Conservation (phyloP, 1,140 invertebrate species). For the Drosophila grimshawi region DNA sequence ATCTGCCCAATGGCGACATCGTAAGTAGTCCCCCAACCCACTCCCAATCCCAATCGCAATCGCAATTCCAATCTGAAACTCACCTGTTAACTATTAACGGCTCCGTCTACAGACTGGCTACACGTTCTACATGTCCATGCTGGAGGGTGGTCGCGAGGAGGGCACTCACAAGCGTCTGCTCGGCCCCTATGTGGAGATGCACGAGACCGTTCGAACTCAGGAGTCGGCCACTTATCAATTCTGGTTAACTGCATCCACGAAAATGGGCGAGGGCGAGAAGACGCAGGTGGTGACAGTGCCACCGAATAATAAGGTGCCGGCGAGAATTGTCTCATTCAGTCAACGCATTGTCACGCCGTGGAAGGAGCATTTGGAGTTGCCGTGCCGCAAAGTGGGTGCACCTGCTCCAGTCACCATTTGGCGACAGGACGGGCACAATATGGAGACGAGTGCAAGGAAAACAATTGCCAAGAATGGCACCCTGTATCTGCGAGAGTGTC, state of each 20-base stretch:
- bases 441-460: slow-evolving; percentile 89
- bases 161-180: slow-evolving; percentile 89
- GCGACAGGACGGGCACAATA: slow-evolving; percentile 89
- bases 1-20: slow-evolving; percentile 90
- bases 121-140: slow-evolving; percentile 92
- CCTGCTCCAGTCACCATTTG: slow-evolving; percentile 90
- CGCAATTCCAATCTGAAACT: slow-evolving; percentile 8
- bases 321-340: slow-evolving; percentile 93
- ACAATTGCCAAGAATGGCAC: slow-evolving; percentile 89
- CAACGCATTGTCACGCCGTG: slow-evolving; percentile 91
- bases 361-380: slow-evolving; percentile 92
- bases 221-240: slow-evolving; percentile 91
- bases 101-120: slow-evolving; percentile 86
- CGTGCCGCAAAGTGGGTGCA: slow-evolving; percentile 92
- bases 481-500: slow-evolving; percentile 89
- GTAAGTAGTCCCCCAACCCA: slow-evolving; percentile 78
- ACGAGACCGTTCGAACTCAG: slow-evolving; percentile 90
- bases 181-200: slow-evolving; percentile 87
- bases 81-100: slow-evolving; percentile 33
- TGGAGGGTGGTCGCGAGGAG: slow-evolving; percentile 90
- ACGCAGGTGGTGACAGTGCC: slow-evolving; percentile 91
- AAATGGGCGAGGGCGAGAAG: slow-evolving; percentile 92
- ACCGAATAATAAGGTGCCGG: slow-evolving; percentile 92
- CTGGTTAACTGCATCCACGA: slow-evolving; percentile 92
- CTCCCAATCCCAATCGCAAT: slow-evolving; percentile 4